Evolutionary conservation across 1,140 invertebrate species (phyloP), one percentile per base, ranked within the genome.

Genomic region (Pygmarrhopalites habei): DNA sequence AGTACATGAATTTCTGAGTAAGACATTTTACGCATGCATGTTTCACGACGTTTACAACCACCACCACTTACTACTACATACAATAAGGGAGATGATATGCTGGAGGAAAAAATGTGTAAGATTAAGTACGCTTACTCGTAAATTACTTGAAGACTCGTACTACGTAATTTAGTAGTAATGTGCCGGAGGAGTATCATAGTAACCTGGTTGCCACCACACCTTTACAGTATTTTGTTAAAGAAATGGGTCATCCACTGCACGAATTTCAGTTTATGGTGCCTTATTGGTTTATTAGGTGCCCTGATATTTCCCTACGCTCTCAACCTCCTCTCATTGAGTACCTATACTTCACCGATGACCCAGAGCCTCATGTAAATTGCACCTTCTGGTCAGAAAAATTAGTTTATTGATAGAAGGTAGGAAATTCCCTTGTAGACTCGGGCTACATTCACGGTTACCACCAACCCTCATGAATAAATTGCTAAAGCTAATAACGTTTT

Each of bases 161-260:
- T 47, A 5, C 7, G 14, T 57, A n/a, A n/a, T n/a, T 21, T 57
- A 14, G 53, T 57, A 57, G 53, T 57, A 57, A 35, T 35, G 14
- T 23, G 53, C 53, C 53, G 53, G 53, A 57, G 30, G 49, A 41
- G 3, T n/a, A 35, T 35, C 15, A 17, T 35, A 57, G 39, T 35
- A 32, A 12, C 53, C 53, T 2, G 35, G 26, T 41, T 41, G 12
- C 53, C 30, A 2, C 49, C 49, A 10, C 15, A 35, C n/a, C 44
- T 47, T 7, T n/a, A 47, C 44, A 19, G 44, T 47, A 47, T 25
- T 47, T 5, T 47, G 15, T 47, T n/a, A 47, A 25, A 47, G n/a
- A 57, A 57, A 41, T 57, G 23, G 53, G 53, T 57, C 53, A 57
- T 39, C 39, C 4, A 41, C 12, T 10, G 15, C 17, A 39, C 53